Evolutionary conservation across 2,797 vertebrate genomes (phyloP).

Genomic region (Rallus crepitans): DNA sequence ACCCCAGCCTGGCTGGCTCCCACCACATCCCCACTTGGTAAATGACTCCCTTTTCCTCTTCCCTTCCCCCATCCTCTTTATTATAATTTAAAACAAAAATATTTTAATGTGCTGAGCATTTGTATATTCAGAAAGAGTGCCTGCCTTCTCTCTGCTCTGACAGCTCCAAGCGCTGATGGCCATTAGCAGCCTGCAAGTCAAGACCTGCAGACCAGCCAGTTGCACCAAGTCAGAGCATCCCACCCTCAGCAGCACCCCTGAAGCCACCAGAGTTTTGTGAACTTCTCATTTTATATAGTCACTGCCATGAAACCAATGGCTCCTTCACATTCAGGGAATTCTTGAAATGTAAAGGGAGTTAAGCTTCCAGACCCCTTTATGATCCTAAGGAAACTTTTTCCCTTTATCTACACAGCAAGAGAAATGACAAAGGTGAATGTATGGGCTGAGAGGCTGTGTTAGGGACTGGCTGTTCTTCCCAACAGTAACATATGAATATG

Average conservation of each 20-base stretch:
- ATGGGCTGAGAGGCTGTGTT: background rate
- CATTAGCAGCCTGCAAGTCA: background rate
- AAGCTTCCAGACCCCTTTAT: background rate
- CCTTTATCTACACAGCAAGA: background rate
- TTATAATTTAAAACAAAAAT: background rate
- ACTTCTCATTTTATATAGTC: background rate
- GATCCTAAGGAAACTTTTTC: background rate
- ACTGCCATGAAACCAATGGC: background rate
- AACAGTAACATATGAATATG: background rate
- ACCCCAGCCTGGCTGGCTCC: slow-evolving; percentile 26
- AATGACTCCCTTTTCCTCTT: background rate
- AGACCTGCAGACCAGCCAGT: background rate
- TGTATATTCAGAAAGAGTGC: background rate
- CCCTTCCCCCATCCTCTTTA: background rate
- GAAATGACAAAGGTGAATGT: rapidly evolving
- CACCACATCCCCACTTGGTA: background rate
- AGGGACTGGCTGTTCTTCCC: background rate
- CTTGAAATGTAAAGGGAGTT: background rate
- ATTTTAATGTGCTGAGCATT: background rate
- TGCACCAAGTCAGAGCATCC: background rate
- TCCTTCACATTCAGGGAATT: background rate
- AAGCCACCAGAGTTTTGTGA: background rate
- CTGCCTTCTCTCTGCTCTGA: background rate
- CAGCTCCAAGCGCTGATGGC: background rate
- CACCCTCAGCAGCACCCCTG: background rate